Evolutionary conservation across 2,797 vertebrate genomes (phyloP).

Genomic region (Acrossocheilus wenchowensis): DNA sequence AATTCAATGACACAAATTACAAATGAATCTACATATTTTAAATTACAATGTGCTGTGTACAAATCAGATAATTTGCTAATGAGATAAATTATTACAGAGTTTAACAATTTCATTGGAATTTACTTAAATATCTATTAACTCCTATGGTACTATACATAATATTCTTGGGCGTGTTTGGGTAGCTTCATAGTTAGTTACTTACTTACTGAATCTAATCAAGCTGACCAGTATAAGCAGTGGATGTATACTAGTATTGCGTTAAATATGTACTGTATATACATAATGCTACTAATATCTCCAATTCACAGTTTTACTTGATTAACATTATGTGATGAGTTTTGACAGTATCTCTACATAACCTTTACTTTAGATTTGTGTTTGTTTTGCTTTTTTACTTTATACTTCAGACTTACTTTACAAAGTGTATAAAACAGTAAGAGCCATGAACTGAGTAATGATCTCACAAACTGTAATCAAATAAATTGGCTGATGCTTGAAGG

Average conservation of each 20-base stretch:
- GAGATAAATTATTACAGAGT: slow-evolving; percentile 19
- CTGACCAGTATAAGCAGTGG: slow-evolving; percentile 21
- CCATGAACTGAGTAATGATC: slow-evolving; percentile 44
- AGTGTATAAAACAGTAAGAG: slow-evolving; percentile 50
- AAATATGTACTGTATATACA: slow-evolving; percentile 27
- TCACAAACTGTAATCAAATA: slow-evolving; percentile 30
- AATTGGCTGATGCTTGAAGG: slow-evolving; percentile 45
- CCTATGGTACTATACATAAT: slow-evolving; percentile 10
- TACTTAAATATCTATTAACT: neutral
- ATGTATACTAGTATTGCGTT: slow-evolving; percentile 5
- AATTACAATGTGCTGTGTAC: slow-evolving; percentile 3
- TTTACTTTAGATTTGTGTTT: slow-evolving; percentile 41
- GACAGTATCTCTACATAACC: slow-evolving; percentile 47
- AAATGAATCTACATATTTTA: neutral
- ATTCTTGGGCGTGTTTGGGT: slow-evolving; percentile 37
- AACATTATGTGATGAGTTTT: slow-evolving; percentile 35
- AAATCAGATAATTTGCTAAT: slow-evolving; percentile 9
- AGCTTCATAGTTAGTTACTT: slow-evolving; percentile 29
- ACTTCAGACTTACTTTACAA: neutral
- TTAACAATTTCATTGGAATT: neutral
- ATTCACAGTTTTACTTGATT: slow-evolving; percentile 58
- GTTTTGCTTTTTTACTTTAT: neutral
- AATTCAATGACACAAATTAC: slow-evolving; percentile 18
- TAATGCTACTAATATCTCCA: slow-evolving; percentile 52
- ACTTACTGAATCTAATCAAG: slow-evolving; percentile 28